Evolutionary conservation across 2,797 vertebrate species (phyloP).

Genomic region (Rhynchonycteris naso): DNA sequence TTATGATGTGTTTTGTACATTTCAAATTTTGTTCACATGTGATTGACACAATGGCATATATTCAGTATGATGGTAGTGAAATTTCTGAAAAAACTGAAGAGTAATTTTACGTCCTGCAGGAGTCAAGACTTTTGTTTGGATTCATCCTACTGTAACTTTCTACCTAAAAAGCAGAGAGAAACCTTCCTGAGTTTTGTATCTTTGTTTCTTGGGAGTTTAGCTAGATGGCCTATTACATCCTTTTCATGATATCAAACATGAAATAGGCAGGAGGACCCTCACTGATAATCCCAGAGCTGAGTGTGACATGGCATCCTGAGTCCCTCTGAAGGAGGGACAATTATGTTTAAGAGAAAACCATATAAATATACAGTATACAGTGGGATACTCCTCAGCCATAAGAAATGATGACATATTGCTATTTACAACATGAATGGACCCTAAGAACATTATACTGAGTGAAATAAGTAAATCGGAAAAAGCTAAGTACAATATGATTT

Average conservation of each 20-base stretch:
- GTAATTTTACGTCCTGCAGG: slow-evolving; percentile 43
- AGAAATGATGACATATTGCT: too few species aligned
- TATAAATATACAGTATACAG: too few species aligned
- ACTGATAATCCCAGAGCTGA: background rate
- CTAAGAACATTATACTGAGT: too few species aligned
- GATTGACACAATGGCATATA: background rate
- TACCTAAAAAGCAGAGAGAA: background rate
- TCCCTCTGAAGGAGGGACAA: background rate
- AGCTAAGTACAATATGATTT: too few species aligned
- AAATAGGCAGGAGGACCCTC: slow-evolving; percentile 20
- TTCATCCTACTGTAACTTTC: background rate
- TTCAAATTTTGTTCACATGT: background rate
- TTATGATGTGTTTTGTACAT: slow-evolving; percentile 11
- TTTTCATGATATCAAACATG: background rate
- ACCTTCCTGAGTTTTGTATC: background rate
- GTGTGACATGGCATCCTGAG: background rate
- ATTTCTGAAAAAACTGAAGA: slow-evolving; percentile 52
- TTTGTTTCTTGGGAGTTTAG: background rate
- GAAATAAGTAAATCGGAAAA: too few species aligned
- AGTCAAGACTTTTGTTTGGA: slow-evolving; percentile 19
- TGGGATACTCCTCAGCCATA: too few species aligned
- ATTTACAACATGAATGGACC: too few species aligned
- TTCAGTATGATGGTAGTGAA: slow-evolving; percentile 31
- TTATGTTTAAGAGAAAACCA: slow-evolving; percentile 31
- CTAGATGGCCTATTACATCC: background rate